Evolutionary conservation across 2,113 vertebrate species (phyloP), one percentile per base, ranked within the genome.

Genomic region (Osmerus mordax): DNA sequence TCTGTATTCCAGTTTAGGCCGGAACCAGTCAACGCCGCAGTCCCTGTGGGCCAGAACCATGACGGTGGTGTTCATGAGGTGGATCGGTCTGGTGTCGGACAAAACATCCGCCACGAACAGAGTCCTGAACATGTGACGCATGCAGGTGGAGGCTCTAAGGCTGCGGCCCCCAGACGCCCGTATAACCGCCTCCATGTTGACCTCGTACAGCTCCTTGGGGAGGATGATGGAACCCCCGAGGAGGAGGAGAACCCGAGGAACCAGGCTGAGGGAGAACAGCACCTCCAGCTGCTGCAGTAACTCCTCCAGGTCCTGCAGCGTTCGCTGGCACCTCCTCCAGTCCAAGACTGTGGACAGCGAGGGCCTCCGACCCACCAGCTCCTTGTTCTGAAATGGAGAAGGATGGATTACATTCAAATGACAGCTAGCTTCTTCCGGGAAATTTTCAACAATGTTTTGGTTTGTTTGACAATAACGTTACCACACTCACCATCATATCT

Each of bases 71-170:
- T 90, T 82, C 90, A 91, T 92, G 15, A 93, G 87, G 0, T 93
- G 93, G 23, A 95, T 89, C 7, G 90, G 89, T 73, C 91, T 91
- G 19, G 92, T 88, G 73, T 98, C 96, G 0, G 94, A 97, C 85
- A 99, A 93, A 76, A 96, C 87, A 67, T 98, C 96, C 0, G 96
- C 94, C 65, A 97, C 72, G 11, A 99, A 98, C n/a, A 99, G 94
- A 0, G 92, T 91, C 78, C 93, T 94, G 76, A 99, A 99, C 63
- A 99, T 88, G 71, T 93, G 94, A 62, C 95, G 94, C 68, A 97
- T 75, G 56, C 96, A 99, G 0, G 92, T 82, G 0, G 94, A 89
- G 0, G 92, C 92, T 29, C 90, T 90, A 2, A 98, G 88, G 78
- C 91, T 90, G 21, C 89, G 83, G 32, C 94, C 93, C 1, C 90